Evolutionary conservation across 2,888 invertebrate genomes (phyloP), one percentile per base, ranked within the genome.

Genomic region (Malthinus flaveolus): DNA sequence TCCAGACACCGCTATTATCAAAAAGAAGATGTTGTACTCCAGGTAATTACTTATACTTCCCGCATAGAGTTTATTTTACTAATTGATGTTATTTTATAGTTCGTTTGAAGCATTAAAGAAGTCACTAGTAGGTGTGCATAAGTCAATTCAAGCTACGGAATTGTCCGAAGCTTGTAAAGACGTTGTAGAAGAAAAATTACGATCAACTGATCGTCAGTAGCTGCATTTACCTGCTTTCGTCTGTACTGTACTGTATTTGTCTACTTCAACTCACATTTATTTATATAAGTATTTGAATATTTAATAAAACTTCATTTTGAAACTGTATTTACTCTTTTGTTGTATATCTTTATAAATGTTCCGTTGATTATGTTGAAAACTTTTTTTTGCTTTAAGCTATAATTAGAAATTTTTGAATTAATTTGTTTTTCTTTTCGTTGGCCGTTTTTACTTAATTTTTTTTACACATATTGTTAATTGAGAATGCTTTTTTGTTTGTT

Each of bases 71-170:
- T 23, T n/a, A n/a, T n/a, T 23, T 23, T 5, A 5, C 23, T 23
- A 23, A 82, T 89, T 88, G 88, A 82, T 88, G 78, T 89, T 89
- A 81, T 86, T 86, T 80, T 74, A 4, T 69, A 96, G 96, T 85
- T 97, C 97, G 72, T 98, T 98, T 78, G 96, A 97, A 81, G 97
- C 97, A 75, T 86, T 99, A 79, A 97, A 97, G 85, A 95, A 95
- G 80, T 93, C 96, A 62, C 85, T 99, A 78, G 95, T 95, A 65
- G 97, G 97, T 74, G 93, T 97, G 70, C 95, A 94, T 84, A 95
- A 95, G 85, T 96, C 95, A 84, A 93, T 97, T 80, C 97, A 95
- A 83, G 95, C 96, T 75, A 96, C 95, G 76, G 96, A 97, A 81
- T 85, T 93, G 75, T 91, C 94, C 69, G 97, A 97, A 83, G 93